Conservation (phyloP, 2,888 invertebrate species). For the Noctuana brunneofusca region DNA sequence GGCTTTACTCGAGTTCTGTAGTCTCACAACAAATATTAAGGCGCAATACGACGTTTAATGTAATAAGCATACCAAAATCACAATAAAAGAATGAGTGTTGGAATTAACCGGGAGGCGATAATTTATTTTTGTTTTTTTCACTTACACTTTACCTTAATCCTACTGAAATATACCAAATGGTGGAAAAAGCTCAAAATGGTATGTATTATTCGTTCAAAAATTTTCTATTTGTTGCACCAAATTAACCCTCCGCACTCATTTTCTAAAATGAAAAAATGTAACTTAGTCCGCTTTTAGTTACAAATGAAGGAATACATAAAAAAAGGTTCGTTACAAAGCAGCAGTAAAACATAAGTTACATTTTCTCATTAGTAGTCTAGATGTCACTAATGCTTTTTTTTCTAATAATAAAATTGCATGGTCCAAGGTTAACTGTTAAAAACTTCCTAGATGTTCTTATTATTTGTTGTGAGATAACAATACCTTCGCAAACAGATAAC, state of each 20-base stretch:
- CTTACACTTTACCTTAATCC: conserved; percentile 57
- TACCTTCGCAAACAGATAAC: conserved; percentile 44
- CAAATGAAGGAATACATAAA: not conserved
- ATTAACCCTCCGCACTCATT: conserved; percentile 73
- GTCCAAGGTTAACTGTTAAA: conserved; percentile 44
- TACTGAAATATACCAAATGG: conserved; percentile 54
- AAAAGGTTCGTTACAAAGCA: not conserved
- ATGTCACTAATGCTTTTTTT: conserved; percentile 63
- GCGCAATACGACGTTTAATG: conserved; percentile 63
- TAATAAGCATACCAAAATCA: conserved; percentile 75
- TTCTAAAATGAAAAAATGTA: conserved; percentile 58
- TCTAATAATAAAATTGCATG: conserved; percentile 60
- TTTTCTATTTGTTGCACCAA: conserved; percentile 65
- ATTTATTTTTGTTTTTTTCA: conserved; percentile 70
- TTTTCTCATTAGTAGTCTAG: conserved; percentile 45
- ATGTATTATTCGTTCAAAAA: conserved; percentile 71
- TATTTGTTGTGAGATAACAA: conserved; percentile 83
- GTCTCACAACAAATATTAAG: conserved; percentile 84
- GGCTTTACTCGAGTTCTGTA: conserved; percentile 57
- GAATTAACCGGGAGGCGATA: conserved; percentile 81
- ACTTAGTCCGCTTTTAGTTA: conserved; percentile 30
- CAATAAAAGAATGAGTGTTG: conserved; percentile 83
- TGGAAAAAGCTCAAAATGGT: conserved; percentile 64
- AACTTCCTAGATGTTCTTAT: conserved; percentile 53
- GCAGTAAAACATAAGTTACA: conserved; percentile 40